Conservation (phyloP, 2,113 vertebrate species). For the Pogonocichla stellata region DNA sequence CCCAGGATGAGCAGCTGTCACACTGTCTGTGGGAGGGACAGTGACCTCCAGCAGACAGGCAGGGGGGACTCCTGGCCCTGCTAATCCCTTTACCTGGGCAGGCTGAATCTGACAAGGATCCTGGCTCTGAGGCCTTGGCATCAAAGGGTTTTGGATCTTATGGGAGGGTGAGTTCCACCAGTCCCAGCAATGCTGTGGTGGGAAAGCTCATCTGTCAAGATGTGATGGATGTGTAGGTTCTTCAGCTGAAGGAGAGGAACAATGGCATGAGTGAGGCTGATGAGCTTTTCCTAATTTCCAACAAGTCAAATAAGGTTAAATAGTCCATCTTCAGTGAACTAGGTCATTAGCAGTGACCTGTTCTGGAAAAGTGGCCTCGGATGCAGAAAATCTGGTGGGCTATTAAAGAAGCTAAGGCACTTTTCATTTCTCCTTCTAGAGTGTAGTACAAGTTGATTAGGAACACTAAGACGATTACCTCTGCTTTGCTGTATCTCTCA, state of each 20-base stretch:
- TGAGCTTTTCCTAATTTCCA: not conserved
- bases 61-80: not conserved
- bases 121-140: not conserved
- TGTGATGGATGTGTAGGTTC: fast-evolving
- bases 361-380: not conserved
- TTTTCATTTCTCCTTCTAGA: not conserved
- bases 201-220: not conserved
- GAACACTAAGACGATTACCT: not conserved
- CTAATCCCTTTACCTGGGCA: not conserved
- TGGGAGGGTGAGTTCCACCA: not conserved
- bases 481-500: not conserved
- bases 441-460: not conserved
- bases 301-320: fast-evolving
- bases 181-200: not conserved
- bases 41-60: not conserved
- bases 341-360: not conserved
- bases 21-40: not conserved
- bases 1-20: not conserved
- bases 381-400: not conserved
- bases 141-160: not conserved
- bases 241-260: not conserved
- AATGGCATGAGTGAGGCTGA: not conserved
- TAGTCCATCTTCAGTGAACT: fast-evolving
- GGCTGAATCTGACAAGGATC: not conserved
- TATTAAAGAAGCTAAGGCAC: not conserved